Evolutionary conservation across 2,113 vertebrate genomes (phyloP).

Genomic region (Alexandromys fortis): DNA sequence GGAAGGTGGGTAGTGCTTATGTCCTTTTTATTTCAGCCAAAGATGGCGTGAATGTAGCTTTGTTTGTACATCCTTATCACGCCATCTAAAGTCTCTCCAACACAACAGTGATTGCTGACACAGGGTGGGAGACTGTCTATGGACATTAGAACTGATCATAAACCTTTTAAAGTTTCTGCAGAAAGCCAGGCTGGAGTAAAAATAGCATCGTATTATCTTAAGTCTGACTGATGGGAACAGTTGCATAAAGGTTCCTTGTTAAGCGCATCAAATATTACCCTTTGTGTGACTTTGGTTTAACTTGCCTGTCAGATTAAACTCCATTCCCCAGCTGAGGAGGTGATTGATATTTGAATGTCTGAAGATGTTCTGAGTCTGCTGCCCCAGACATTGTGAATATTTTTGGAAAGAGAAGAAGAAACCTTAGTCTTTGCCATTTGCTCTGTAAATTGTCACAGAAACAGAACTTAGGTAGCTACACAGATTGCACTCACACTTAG

Average conservation of each 20-base stretch:
- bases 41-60: background rate
- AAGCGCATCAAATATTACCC: slow-evolving; percentile 62
- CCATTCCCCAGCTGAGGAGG: slow-evolving; percentile 50
- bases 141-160: slow-evolving; percentile 25
- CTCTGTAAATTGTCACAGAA: background rate
- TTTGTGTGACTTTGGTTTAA: slow-evolving; percentile 67
- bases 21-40: background rate
- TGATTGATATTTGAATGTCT: slow-evolving; percentile 21
- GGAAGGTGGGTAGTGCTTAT: background rate
- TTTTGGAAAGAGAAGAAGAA: slow-evolving; percentile 14
- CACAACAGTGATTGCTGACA: background rate
- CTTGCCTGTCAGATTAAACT: slow-evolving; percentile 66
- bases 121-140: background rate
- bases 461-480: background rate
- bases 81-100: background rate
- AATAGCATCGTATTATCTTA: slow-evolving; percentile 70
- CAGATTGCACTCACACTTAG: background rate
- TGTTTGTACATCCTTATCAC: background rate
- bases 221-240: slow-evolving; percentile 68
- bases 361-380: slow-evolving; percentile 28
- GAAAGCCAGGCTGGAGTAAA: slow-evolving; percentile 64
- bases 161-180: slow-evolving; percentile 35
- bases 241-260: slow-evolving; percentile 68
- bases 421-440: background rate
- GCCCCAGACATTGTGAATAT: slow-evolving; percentile 33